phyloP scores from a whole-genome alignment of 2,888 invertebrate species.

The Microctonus aethiopoides region DNA sequence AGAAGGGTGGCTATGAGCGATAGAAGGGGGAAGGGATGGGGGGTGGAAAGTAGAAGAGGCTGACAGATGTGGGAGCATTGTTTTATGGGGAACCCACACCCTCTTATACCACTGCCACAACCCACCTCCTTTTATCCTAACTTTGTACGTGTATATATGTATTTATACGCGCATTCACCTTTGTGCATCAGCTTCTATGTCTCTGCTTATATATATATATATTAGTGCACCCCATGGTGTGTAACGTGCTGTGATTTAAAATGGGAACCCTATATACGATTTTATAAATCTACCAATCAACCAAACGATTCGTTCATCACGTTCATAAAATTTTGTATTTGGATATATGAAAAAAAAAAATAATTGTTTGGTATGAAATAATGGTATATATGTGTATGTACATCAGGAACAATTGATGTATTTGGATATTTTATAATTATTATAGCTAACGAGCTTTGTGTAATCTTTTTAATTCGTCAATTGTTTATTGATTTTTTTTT shows the following conservation, averaged over 20 bases:
- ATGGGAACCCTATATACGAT: slow-evolving; percentile 55
- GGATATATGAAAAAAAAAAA: background rate
- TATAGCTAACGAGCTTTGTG: background rate
- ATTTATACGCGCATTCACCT: slow-evolving; percentile 4
- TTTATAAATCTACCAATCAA: slow-evolving; percentile 57
- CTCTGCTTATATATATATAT: slow-evolving; percentile 4
- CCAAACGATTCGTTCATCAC: slow-evolving; percentile 49
- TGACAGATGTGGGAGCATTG: slow-evolving; percentile 68
- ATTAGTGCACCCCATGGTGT: slow-evolving; percentile 52
- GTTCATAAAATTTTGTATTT: slow-evolving; percentile 34
- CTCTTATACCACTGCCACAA: slow-evolving; percentile 38
- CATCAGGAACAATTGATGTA: background rate
- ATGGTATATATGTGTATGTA: background rate
- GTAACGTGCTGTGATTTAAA: slow-evolving; percentile 65
- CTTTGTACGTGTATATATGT: slow-evolving; percentile 13
- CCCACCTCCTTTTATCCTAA: slow-evolving; percentile 32
- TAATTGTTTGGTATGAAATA: background rate
- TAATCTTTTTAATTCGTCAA: too few relatives aligned
- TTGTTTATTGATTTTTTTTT: background rate
- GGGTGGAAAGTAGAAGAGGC: slow-evolving; percentile 64
- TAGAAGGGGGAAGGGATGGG: slow-evolving; percentile 46
- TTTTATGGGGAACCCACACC: slow-evolving; percentile 63
- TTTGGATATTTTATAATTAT: background rate
- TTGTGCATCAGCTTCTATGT: slow-evolving; percentile 8
- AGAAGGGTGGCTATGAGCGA: slow-evolving; percentile 59